Conservation (phyloP, 2,797 vertebrate genomes). For the Diceros bicornis region DNA sequence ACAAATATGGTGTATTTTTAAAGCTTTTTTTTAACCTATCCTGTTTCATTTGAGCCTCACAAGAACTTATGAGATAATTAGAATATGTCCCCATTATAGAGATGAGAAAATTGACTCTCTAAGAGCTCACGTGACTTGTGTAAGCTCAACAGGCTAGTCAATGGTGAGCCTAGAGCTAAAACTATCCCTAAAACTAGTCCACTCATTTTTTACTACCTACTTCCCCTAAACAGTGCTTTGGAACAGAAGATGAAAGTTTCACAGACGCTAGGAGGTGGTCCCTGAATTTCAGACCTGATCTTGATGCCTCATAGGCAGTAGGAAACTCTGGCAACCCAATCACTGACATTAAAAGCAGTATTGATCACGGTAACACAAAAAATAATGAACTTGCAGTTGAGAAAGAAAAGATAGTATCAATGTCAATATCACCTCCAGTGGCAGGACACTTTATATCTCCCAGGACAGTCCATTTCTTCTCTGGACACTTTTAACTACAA, state of each 20-base stretch:
- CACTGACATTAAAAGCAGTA: not conserved
- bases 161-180: not conserved
- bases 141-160: not conserved
- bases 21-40: not conserved
- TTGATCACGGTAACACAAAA: not conserved
- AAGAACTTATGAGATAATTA: not conserved
- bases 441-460: not conserved
- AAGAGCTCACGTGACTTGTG: not conserved
- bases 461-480: not conserved
- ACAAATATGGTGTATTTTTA: not conserved
- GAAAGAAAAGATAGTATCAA: not conserved
- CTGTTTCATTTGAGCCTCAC: not conserved
- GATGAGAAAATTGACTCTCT: not conserved
- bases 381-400: not conserved
- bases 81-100: not conserved
- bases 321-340: slow-evolving; percentile 7
- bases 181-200: not conserved
- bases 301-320: not conserved
- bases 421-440: not conserved
- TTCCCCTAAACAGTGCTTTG: not conserved
- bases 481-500: not conserved
- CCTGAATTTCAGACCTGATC: not conserved
- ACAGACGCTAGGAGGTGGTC: not conserved
- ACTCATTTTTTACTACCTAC: not conserved
- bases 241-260: not conserved